Evolutionary conservation across 2,888 invertebrate genomes (phyloP), one percentile per base, ranked within the genome.

Genomic region (Unio pictorum): DNA sequence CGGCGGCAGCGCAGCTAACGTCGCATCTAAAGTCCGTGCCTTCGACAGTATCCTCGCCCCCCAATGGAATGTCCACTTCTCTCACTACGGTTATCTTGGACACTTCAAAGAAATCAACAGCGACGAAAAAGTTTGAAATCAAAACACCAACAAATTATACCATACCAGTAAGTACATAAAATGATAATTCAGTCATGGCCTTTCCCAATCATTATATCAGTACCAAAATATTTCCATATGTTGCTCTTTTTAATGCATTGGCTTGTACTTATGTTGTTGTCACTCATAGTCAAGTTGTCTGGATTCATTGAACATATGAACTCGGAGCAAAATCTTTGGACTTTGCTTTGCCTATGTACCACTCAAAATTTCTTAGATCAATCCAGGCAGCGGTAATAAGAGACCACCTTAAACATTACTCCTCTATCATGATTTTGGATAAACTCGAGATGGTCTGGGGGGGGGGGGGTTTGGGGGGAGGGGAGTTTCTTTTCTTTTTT

Each of bases 91-190:
- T 55, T 8, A 69, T 58, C 34, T 71, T 67, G 1, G n/a, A 66
- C 18, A 75, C 61, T 11, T 69, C 74, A 4, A 64, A 23, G 45
- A 66, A 59, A 54, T 61, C 45, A 55, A 26, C 64, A 8, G 66
- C 69, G 63, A 73, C 73, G 55, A 80, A 78, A 71, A 74, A 75
- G 28, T 79, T 85, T 62, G 64, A 71, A 20, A 80, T 82, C 60
- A 81, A 83, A 56, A 77, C 84, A 5, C 84, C 83, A 11, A 62
- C 67, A 5, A 80, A 79, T 57, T 84, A 81, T 66, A 73, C 70
- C 28, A 83, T 82, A 56, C 81, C 82, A 59, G 84, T 83, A 74
- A 72, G 76, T 61, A 45, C 17, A 28, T 55, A 54, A 55, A 55
- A 54, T 64, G 15, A 26, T 45, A 15, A 45, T 15, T 45, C 15